These are phyloP conservation scores for Motacilla alba DNA, from an alignment of 2,113 vertebrate species.

Conservation along the genomic window DNA sequence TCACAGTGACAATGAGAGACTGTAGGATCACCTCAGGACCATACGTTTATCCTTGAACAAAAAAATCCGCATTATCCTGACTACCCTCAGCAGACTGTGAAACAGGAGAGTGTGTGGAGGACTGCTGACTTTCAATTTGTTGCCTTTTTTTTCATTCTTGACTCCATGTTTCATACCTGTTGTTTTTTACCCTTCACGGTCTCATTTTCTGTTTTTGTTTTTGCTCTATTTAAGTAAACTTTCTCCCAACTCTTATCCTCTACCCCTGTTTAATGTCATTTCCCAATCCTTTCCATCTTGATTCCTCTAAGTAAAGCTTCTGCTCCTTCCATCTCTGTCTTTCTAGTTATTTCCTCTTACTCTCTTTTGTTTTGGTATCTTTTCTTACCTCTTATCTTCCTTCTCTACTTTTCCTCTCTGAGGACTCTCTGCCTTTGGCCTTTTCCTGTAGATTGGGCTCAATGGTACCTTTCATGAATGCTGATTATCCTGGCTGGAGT, in stretches of 20 bases:
- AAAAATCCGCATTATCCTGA: not conserved
- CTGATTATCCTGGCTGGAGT: conserved; percentile 2
- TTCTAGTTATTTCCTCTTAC: not conserved
- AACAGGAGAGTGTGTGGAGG: not conserved
- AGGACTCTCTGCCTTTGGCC: conserved; percentile 23
- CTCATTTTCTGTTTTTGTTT: not conserved
- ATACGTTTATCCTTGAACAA: not conserved
- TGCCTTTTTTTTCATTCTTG: not conserved
- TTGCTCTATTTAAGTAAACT: not conserved
- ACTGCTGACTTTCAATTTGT: not conserved
- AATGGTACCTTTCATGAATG: conserved; percentile 19
- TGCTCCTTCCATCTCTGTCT: not conserved
- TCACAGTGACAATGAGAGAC: not conserved
- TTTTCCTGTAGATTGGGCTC: not conserved
- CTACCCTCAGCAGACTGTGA: not conserved
- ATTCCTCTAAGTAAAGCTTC: not conserved
- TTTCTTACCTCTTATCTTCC: not conserved
- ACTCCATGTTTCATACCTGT: not conserved
- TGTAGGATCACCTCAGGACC: not conserved
- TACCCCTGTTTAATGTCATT: not conserved
- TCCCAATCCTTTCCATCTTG: not conserved
- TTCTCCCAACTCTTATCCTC: not conserved
- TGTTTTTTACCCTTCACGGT: not conserved
- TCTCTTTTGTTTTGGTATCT: not conserved
- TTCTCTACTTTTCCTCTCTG: not conserved